Evolutionary conservation across 2,113 vertebrate species (phyloP).

Genomic region (Erinaceus europaeus): DNA sequence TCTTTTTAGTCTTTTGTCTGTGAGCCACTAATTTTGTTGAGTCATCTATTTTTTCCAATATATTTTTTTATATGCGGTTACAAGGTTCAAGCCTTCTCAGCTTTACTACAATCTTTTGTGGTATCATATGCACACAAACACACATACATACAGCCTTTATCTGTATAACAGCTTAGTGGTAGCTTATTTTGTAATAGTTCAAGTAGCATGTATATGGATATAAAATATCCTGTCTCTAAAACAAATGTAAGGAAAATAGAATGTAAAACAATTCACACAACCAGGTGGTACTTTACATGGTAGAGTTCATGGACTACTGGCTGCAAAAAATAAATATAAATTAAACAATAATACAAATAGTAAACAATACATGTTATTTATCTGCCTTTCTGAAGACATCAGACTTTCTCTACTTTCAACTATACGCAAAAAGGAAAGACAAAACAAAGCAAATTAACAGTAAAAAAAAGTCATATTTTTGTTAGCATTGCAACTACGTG

Average conservation of each 20-base stretch:
- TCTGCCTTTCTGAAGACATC: neutral
- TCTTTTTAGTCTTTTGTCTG: too few species aligned
- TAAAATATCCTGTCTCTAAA: neutral
- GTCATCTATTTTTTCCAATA: too few species aligned
- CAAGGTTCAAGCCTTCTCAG: neutral
- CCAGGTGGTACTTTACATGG: too few species aligned
- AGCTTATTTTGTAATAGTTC: neutral
- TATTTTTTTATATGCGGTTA: fast-evolving
- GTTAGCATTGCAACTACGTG: neutral
- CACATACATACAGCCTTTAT: neutral
- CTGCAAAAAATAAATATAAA: too few species aligned
- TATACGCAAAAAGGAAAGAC: neutral
- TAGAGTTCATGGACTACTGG: too few species aligned
- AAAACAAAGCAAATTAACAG: neutral
- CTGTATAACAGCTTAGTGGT: neutral
- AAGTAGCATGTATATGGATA: neutral
- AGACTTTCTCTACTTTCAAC: neutral
- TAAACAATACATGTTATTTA: neutral
- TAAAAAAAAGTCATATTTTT: neutral
- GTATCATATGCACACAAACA: fast-evolving
- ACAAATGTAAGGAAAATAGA: too few species aligned
- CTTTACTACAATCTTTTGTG: neutral
- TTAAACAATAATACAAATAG: neutral
- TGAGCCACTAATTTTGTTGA: too few species aligned
- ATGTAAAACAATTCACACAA: too few species aligned